Percentiles rank a stretch among this genome's conserved stretches.
These are phyloP conservation scores for Laterallus jamaicensis DNA, from an alignment of 2,113 vertebrate species.

Conservation along the genomic window DNA sequence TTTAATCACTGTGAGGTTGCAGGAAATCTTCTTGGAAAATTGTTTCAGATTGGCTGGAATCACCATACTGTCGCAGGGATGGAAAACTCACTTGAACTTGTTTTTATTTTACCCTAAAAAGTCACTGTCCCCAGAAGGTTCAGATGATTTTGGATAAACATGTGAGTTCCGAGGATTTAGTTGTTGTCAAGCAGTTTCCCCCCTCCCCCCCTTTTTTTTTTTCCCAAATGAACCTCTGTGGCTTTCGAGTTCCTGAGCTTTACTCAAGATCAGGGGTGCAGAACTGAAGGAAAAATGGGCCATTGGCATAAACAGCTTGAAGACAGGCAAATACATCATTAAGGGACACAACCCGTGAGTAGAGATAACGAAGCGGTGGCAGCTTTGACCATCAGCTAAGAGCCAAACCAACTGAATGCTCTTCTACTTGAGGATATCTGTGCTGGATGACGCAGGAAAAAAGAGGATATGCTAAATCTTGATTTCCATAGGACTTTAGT, in stretches of 20 bases:
- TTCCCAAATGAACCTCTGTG: neutral
- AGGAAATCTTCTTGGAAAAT: conserved; percentile 73
- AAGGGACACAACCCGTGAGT: neutral
- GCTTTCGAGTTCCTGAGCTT: conserved; percentile 49
- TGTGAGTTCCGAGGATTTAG: conserved; percentile 55
- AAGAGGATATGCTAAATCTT: neutral
- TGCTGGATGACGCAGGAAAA: neutral
- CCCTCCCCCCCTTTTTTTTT: neutral
- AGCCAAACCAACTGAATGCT: neutral
- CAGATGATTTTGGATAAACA: conserved; percentile 64
- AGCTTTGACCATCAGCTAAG: neutral
- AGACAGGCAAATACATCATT: conserved; percentile 29
- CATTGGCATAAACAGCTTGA: conserved; percentile 14
- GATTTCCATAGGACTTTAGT: neutral
- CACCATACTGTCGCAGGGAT: conserved; percentile 32
- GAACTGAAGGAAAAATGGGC: conserved; percentile 4
- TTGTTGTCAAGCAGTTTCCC: neutral
- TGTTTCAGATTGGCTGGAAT: conserved; percentile 64
- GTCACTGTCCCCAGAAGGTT: conserved; percentile 64
- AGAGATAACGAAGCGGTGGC: neutral
- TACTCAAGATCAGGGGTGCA: conserved; percentile 11
- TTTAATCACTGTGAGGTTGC: conserved; percentile 69
- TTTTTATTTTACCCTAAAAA: conserved; percentile 67
- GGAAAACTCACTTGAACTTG: conserved; percentile 72
- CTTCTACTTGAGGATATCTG: neutral